Percentiles rank a stretch among this genome's conserved stretches.
Conservation (phyloP, 2,113 vertebrate genomes). For the Panthera leo region DNA sequence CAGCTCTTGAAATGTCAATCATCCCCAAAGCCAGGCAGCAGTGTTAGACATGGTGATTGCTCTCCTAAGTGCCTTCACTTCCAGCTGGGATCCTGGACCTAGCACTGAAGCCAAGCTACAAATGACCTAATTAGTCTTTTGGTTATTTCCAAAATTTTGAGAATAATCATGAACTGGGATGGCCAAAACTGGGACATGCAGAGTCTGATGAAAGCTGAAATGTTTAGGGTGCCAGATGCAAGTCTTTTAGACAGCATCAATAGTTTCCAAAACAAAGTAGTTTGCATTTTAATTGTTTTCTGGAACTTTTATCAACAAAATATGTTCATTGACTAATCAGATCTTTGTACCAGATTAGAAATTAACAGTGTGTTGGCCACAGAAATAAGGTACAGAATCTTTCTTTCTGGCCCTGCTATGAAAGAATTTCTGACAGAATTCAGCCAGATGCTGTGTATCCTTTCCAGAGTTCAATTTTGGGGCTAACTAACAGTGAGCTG, state of each 20-base stretch:
- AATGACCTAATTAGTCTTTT: slow-evolving; percentile 76
- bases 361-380: slow-evolving; percentile 46
- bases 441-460: slow-evolving; percentile 47
- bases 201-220: slow-evolving; percentile 58
- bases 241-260: slow-evolving; percentile 58
- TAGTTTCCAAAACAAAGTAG: slow-evolving; percentile 71
- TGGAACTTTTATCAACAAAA: slow-evolving; percentile 67
- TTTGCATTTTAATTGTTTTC: slow-evolving; percentile 75
- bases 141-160: slow-evolving; percentile 58
- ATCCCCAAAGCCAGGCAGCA: slow-evolving; percentile 60
- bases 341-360: slow-evolving; percentile 54
- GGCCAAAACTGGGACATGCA: slow-evolving; percentile 55
- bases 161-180: slow-evolving; percentile 60
- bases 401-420: slow-evolving; percentile 30
- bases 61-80: slow-evolving; percentile 62
- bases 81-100: slow-evolving; percentile 63
- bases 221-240: slow-evolving; percentile 64
- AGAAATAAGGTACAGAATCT: slow-evolving; percentile 50
- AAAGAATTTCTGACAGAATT: slow-evolving; percentile 49
- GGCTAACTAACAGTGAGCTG: slow-evolving; percentile 47
- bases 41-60: slow-evolving; percentile 69
- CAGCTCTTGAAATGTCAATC: slow-evolving; percentile 68
- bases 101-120: slow-evolving; percentile 49
- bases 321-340: slow-evolving; percentile 67
- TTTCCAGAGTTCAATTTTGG: slow-evolving; percentile 38